Base-by-base conservation (phyloP, 1,140 invertebrate species). In the Sitobion miscanthi region DNA sequence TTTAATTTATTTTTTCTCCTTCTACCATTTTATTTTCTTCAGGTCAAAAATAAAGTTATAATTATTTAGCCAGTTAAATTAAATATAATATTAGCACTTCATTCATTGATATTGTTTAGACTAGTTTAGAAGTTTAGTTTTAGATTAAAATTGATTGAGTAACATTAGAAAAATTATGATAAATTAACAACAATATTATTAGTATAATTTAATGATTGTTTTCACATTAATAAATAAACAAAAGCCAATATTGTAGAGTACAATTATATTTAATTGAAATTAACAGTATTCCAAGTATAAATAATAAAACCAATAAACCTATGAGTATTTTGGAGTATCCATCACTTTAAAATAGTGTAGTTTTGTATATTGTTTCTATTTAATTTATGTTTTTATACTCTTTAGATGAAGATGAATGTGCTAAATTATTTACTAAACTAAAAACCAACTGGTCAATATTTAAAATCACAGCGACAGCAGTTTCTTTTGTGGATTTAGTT, bases 401-500 rank as follows among this genome's bases (percentile, higher is more conserved):
- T 85, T 93, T 45, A 93, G 91, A 93, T 54, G 82, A 93, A 54
- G 6, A 86, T 20, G 91, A 93, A 85, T 93, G 91, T 45, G 14
- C 62, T 54, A 49, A 93, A 85, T 54, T 93, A 20, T 93, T 93
- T 45, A 52, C 21, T 35, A 86, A 93, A 54, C 14, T 93, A 86
- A 49, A 49, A 83, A 30, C 3, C 9, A 54, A 92, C 30, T 85
- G 91, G 91, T 86, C 91, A 42, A 8, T n/a, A 62, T 90, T 93
- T 57, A 93, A 93, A 54, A 93, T 93, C 7, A 93, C 77, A 42
- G 52, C 9, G 0, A 38, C 47, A n/a, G 47, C 82, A n/a, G 82
- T 93, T 85, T 86, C 49, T 52, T 93, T 93, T 93, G 52, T 93
- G 23, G 91, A 93, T 57, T 86, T 93, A 45, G 49, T 93, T 42